Percentiles rank a stretch among this genome's conserved stretches.
These are phyloP conservation scores for Odontothrips loti DNA, from an alignment of 2,888 invertebrate species.

Conservation along the genomic window DNA sequence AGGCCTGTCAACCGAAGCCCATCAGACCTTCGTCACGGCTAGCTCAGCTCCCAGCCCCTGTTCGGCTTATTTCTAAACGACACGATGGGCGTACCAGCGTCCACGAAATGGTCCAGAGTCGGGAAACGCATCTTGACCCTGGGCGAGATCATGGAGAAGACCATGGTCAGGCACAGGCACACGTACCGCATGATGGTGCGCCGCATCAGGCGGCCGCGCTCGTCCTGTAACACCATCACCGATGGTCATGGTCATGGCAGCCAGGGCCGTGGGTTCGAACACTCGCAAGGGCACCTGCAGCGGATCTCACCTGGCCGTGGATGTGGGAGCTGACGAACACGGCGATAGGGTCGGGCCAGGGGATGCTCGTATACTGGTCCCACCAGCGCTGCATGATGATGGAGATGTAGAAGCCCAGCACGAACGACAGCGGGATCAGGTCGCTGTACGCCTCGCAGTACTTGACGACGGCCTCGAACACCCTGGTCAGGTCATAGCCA, in stretches of 20 bases:
- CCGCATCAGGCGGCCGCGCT: constrained; percentile 74
- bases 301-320: constrained; percentile 59
- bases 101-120: constrained; percentile 74
- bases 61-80: neutral
- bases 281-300: no score
- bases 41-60: neutral
- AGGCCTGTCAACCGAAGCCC: constrained; percentile 62
- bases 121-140: constrained; percentile 86
- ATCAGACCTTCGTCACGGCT: neutral
- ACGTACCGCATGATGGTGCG: constrained; percentile 77
- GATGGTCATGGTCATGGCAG: constrained; percentile 12
- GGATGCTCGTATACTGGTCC: constrained; percentile 76
- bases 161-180: constrained; percentile 83
- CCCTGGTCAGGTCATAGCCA: constrained; percentile 51
- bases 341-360: constrained; percentile 82
- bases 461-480: constrained; percentile 74
- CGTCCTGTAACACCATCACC: constrained; percentile 53
- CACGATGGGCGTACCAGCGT: constrained; percentile 52
- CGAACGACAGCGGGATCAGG: constrained; percentile 87
- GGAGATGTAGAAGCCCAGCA: constrained; percentile 89
- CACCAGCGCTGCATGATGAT: constrained; percentile 93
- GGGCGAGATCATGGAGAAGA: constrained; percentile 79
- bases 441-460: constrained; percentile 84
- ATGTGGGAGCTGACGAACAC: constrained; percentile 81
- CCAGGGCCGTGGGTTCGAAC: no score